These are phyloP conservation scores for Etheostoma spectabile DNA, from an alignment of 2,113 vertebrate genomes.

Conservation along the genomic window DNA sequence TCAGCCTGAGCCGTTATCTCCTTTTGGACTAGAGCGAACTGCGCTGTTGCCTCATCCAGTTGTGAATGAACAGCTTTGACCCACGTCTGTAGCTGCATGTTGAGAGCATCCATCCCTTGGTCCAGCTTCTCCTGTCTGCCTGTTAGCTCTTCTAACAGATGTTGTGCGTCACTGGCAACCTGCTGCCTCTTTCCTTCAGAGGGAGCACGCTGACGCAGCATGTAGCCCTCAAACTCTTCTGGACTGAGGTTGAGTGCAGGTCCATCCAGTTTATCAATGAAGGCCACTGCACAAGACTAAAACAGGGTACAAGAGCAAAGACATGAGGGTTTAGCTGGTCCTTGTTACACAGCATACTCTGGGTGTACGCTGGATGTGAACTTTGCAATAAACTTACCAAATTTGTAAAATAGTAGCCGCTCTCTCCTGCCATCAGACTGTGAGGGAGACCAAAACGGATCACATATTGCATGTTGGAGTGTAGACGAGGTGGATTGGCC, in stretches of 20 bases:
- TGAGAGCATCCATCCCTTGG: conserved; percentile 73
- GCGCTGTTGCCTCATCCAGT: conserved; percentile 75
- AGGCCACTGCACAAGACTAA: conserved; percentile 86
- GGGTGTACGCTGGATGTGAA: not conserved
- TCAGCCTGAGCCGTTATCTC: conserved; percentile 46
- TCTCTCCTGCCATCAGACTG: conserved; percentile 86
- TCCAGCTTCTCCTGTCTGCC: conserved; percentile 83
- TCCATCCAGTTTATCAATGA: conserved; percentile 86
- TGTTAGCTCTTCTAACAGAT: conserved; percentile 79
- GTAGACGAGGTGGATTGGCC: conserved; percentile 85
- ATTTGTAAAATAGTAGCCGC: conserved; percentile 88
- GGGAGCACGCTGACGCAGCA: conserved; percentile 72
- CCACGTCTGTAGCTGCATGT: conserved; percentile 80
- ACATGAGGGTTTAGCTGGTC: not conserved
- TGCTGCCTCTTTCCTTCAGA: conserved; percentile 48
- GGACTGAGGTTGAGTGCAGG: conserved; percentile 83
- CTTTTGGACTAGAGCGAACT: conserved; percentile 61
- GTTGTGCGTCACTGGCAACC: conserved; percentile 65
- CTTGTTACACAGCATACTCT: not conserved
- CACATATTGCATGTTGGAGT: conserved; percentile 87
- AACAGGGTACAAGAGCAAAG: not conserved
- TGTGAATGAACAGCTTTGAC: conserved; percentile 78
- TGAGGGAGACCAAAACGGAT: conserved; percentile 87
- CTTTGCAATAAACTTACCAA: conserved; percentile 72
- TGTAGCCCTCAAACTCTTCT: conserved; percentile 84